Conservation (phyloP, 2,888 invertebrate species). For the Oconnorella tubifera region DNA sequence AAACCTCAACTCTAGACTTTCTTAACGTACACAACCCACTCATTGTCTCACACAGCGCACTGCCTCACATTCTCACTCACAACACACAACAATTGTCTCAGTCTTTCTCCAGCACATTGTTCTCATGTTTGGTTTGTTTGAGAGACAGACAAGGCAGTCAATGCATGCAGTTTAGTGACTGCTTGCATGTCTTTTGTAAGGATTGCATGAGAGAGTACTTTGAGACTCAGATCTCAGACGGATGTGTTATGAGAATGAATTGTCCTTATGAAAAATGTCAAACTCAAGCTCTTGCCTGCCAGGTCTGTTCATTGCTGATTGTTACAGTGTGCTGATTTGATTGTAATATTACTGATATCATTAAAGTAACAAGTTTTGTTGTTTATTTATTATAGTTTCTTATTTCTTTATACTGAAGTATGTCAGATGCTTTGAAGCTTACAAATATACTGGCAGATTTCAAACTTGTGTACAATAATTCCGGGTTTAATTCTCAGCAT, state of each 20-base stretch:
- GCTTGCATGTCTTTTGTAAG: constrained; percentile 64
- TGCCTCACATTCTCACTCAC: constrained; percentile 46
- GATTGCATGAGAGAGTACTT: constrained; percentile 63
- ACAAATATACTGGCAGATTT: too few relatives aligned
- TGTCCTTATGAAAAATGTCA: constrained; percentile 63
- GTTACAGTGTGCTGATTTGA: too few relatives aligned
- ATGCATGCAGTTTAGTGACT: constrained; percentile 61
- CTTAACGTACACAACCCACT: constrained; percentile 42
- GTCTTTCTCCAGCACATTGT: constrained; percentile 47
- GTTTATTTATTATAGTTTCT: too few relatives aligned
- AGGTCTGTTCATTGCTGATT: too few relatives aligned
- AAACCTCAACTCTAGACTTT: constrained; percentile 58
- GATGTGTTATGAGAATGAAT: constrained; percentile 51
- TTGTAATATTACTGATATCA: too few relatives aligned
- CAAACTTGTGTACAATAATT: too few relatives aligned
- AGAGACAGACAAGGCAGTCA: constrained; percentile 56
- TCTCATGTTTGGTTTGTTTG: constrained; percentile 62
- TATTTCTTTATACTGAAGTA: too few relatives aligned
- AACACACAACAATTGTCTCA: constrained; percentile 43
- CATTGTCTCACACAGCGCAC: constrained; percentile 32
- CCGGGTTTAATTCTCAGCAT: too few relatives aligned
- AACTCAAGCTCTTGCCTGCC: constrained; percentile 60
- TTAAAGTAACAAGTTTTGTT: too few relatives aligned
- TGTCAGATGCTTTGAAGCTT: too few relatives aligned
- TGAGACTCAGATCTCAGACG: constrained; percentile 62